Percentiles rank a stretch among this genome's conserved stretches.
These are phyloP conservation scores for Hyaena hyaena DNA, from an alignment of 2,113 vertebrate species.

Conservation along the genomic window DNA sequence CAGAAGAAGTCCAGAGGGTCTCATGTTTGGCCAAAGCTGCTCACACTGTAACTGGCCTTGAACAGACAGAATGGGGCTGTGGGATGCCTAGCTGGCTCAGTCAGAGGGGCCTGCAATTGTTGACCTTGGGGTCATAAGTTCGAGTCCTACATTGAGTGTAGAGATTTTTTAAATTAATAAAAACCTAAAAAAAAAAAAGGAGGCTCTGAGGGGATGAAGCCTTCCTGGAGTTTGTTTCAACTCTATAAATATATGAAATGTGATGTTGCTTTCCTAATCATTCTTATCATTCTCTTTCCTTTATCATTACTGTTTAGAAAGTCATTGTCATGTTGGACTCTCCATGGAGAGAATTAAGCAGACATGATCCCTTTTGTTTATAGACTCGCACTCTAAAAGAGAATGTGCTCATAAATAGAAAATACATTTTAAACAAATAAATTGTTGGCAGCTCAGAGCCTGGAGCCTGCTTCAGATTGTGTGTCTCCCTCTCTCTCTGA, in stretches of 20 bases:
- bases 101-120: not conserved
- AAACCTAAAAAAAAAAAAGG: not conserved
- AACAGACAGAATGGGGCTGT: not conserved
- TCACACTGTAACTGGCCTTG: slow-evolving; percentile 88
- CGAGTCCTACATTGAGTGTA: not conserved
- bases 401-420: not conserved
- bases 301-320: not conserved
- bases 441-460: not conserved
- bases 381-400: not conserved
- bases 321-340: not conserved
- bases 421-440: not conserved
- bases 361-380: not conserved
- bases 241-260: not conserved
- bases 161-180: not conserved
- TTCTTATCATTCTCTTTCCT: not conserved
- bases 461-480: no score
- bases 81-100: not conserved
- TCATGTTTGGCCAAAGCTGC: slow-evolving; percentile 85
- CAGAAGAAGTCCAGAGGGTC: slow-evolving; percentile 84
- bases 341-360: not conserved
- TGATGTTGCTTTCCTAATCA: not conserved
- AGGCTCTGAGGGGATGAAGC: not conserved
- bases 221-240: not conserved
- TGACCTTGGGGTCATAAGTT: not conserved
- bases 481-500: no score